Percentiles rank a stretch among this genome's conserved stretches.
These are phyloP conservation scores for Athalia rosae DNA, from an alignment of 2,888 invertebrate genomes.

Conservation along the genomic window DNA sequence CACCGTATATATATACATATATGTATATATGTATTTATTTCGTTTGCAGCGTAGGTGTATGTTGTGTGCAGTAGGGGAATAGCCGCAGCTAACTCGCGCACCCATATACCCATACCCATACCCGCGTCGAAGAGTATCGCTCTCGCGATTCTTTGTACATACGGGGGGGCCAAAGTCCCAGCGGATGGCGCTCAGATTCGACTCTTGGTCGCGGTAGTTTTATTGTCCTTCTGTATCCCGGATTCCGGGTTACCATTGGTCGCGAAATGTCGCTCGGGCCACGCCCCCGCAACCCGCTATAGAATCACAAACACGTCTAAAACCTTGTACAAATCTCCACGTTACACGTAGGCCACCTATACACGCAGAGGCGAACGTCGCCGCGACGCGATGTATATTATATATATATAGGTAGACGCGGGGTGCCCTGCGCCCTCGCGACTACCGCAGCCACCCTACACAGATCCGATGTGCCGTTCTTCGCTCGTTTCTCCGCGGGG, in stretches of 20 bases:
- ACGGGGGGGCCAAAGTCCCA: constrained; percentile 24
- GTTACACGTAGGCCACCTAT: not conserved
- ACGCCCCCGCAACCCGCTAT: constrained; percentile 63
- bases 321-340: constrained; percentile 39
- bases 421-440: constrained; percentile 23
- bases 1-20: too few relatives aligned
- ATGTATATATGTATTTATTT: too few relatives aligned
- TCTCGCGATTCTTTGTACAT: constrained; percentile 32
- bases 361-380: constrained; percentile 22
- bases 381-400: not conserved
- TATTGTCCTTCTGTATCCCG: constrained; percentile 69
- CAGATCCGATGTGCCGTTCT: constrained; percentile 47
- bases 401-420: constrained; percentile 9
- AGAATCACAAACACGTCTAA: constrained; percentile 54
- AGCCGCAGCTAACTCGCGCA: too few relatives aligned
- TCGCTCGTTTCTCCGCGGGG: constrained; percentile 46
- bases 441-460: constrained; percentile 38
- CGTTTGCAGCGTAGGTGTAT: too few relatives aligned
- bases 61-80: too few relatives aligned
- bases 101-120: too few relatives aligned
- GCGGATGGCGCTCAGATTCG: constrained; percentile 41
- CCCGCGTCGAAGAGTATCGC: not conserved
- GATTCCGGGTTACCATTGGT: constrained; percentile 70
- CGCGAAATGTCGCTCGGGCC: constrained; percentile 66
- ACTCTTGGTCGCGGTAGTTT: constrained; percentile 50